These are phyloP conservation scores for Platichthys flesus DNA, from an alignment of 2,113 vertebrate genomes.

Conservation along the genomic window DNA sequence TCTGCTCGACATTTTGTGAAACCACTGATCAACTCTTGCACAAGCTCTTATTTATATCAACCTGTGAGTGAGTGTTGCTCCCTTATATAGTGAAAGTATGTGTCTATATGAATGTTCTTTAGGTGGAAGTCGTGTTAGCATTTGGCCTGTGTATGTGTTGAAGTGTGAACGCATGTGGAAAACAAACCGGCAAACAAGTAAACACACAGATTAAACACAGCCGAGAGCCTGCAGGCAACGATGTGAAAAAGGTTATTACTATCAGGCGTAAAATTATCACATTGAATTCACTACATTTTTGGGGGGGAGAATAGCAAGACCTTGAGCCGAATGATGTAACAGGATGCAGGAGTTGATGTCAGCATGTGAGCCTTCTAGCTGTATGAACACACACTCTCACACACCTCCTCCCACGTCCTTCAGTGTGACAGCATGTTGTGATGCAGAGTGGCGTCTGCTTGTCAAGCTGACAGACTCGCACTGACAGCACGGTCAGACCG, in stretches of 20 bases:
- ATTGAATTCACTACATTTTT: constrained; percentile 35
- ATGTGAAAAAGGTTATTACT: constrained; percentile 30
- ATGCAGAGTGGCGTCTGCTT: constrained; percentile 78
- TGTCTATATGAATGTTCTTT: constrained; percentile 10
- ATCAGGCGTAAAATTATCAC: constrained; percentile 22
- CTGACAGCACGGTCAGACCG: constrained; percentile 69
- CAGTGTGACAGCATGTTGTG: constrained; percentile 71
- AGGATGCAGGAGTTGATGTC: constrained; percentile 65
- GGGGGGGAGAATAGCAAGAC: not conserved
- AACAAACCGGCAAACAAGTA: constrained; percentile 20
- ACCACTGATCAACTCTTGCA: too few species aligned
- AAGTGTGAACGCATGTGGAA: constrained; percentile 21
- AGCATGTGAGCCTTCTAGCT: constrained; percentile 59
- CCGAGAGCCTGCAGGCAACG: constrained; percentile 1
- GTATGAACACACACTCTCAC: constrained; percentile 29
- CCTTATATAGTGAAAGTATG: not conserved
- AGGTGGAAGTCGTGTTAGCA: not conserved
- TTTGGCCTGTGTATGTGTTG: constrained; percentile 1
- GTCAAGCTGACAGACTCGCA: constrained; percentile 75
- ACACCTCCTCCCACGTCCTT: constrained; percentile 64
- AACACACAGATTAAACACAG: constrained; percentile 8
- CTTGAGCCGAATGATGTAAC: constrained; percentile 64
- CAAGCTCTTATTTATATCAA: not conserved
- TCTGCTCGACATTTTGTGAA: too few species aligned
- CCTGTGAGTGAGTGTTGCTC: too few species aligned